A percentile compares a stretch with the other conserved stretches of the same genome.
Conservation (phyloP, 2,888 invertebrate species). For the Chesias legatella region DNA sequence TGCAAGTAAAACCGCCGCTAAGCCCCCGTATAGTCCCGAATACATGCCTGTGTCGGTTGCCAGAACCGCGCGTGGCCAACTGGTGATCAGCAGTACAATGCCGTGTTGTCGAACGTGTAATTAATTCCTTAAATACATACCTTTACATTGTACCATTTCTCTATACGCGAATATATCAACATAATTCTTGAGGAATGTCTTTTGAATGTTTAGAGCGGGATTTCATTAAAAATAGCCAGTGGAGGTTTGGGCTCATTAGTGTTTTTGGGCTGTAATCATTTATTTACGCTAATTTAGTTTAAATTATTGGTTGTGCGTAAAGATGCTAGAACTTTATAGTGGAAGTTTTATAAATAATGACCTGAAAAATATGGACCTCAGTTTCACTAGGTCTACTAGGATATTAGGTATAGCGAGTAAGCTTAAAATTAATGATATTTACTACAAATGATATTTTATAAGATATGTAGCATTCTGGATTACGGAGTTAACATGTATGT, state of each 20-base stretch:
- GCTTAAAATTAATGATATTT: no score
- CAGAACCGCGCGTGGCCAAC: constrained; percentile 22
- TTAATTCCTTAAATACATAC: constrained; percentile 41
- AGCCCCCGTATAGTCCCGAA: background rate
- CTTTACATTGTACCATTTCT: constrained; percentile 27
- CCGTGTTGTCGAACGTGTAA: constrained; percentile 43
- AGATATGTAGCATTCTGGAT: no score
- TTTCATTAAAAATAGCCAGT: constrained; percentile 5
- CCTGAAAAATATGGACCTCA: no score
- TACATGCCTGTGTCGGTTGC: background rate
- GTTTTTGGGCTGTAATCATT: background rate
- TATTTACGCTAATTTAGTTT: no score
- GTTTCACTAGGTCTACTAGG: no score
- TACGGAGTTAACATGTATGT: no score
- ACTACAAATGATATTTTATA: no score
- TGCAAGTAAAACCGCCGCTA: no score
- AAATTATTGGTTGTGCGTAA: no score
- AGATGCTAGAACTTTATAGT: no score
- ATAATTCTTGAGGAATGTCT: constrained; percentile 17
- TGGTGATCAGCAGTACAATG: constrained; percentile 28
- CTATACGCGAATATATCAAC: constrained; percentile 26
- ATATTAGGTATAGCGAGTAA: no score
- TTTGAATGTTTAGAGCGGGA: constrained; percentile 17
- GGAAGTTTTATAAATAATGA: no score
- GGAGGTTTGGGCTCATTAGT: constrained; percentile 9